Percentiles rank a stretch among this genome's conserved stretches.
phyloP scores from a whole-genome alignment of 2,113 vertebrate genomes.

The Caloenas nicobarica region DNA sequence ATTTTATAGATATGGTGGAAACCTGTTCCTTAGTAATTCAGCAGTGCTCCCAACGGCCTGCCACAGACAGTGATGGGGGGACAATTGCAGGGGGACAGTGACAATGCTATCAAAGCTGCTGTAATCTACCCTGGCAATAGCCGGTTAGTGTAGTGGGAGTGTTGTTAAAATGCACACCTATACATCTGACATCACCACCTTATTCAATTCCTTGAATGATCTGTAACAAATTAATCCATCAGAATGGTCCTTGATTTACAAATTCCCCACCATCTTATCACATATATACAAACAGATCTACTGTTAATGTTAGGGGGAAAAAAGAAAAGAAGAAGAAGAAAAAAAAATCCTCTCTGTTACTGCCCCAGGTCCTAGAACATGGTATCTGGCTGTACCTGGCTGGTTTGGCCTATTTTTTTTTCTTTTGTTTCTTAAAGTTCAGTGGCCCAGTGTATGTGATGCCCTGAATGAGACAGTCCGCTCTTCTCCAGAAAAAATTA shows the following conservation, averaged over 20 bases:
- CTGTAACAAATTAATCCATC: neutral
- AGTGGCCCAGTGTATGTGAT: neutral
- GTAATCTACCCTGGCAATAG: neutral
- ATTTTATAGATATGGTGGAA: neutral
- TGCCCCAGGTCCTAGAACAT: neutral
- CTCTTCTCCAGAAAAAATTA: neutral
- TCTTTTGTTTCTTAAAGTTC: neutral
- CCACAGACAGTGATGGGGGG: neutral
- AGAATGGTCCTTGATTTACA: neutral
- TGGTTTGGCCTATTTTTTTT: slow-evolving; percentile 7
- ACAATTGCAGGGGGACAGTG: neutral
- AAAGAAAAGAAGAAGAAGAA: too few relatives aligned
- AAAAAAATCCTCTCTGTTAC: neutral
- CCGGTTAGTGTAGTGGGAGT: neutral
- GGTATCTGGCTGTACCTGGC: neutral
- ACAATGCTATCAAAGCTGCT: neutral
- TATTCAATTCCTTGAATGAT: neutral
- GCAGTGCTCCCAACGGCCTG: neutral
- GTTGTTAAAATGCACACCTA: neutral
- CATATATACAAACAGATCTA: neutral
- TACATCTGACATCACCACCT: neutral
- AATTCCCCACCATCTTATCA: neutral
- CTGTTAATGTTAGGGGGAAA: neutral
- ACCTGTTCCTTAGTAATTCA: neutral
- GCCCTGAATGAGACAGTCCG: neutral